Evolutionary conservation across 2,888 invertebrate species (phyloP).

Genomic region (Lutraria lutraria): DNA sequence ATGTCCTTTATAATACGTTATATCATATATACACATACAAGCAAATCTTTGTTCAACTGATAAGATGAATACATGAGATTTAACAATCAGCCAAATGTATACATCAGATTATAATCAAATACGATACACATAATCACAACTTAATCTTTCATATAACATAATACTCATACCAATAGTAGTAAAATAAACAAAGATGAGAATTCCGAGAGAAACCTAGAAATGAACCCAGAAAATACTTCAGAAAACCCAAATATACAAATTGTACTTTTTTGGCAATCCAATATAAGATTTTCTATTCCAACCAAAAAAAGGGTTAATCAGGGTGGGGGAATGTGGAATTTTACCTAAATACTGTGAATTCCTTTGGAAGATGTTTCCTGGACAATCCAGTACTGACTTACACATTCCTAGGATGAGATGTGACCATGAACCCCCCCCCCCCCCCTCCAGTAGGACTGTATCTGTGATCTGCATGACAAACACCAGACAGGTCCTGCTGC

Average conservation of each 20-base stretch:
- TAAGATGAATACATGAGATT: slow-evolving; percentile 5
- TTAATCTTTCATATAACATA: neutral
- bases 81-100: neutral
- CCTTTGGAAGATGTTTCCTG: too few relatives aligned
- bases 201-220: neutral
- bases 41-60: neutral
- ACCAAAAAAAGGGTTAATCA: too few relatives aligned
- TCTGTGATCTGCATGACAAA: too few relatives aligned
- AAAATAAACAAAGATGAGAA: neutral
- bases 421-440: too few relatives aligned
- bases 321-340: too few relatives aligned
- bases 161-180: neutral
- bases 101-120: slow-evolving; percentile 12
- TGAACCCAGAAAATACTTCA: neutral
- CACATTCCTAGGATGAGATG: too few relatives aligned
- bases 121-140: neutral
- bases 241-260: neutral
- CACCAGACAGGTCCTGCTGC: too few relatives aligned
- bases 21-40: slow-evolving; percentile 8
- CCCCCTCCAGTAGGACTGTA: too few relatives aligned
- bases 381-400: too few relatives aligned
- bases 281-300: too few relatives aligned
- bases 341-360: too few relatives aligned
- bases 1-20: slow-evolving; percentile 6
- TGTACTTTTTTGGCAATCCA: too few relatives aligned